phyloP scores from a whole-genome alignment of 2,113 vertebrate species.

The Cheirogaleus medius region DNA sequence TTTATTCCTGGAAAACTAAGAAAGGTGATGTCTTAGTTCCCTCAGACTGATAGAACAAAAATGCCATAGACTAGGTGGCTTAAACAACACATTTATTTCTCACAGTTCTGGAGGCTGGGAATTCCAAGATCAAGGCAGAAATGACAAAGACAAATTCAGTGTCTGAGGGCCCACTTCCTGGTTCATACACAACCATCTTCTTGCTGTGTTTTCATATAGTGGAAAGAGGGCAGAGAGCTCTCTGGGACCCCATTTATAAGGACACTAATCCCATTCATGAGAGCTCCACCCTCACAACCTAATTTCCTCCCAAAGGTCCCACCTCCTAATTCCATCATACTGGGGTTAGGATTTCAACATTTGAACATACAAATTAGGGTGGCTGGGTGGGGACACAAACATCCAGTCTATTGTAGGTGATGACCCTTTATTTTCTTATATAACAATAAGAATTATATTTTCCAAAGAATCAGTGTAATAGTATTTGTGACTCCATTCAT shows the following conservation, averaged over 20 bases:
- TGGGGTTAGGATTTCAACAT: not conserved
- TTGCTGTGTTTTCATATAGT: not conserved
- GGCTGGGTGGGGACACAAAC: not conserved
- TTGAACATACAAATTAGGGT: not conserved
- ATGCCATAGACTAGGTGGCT: not conserved
- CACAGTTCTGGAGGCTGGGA: not conserved
- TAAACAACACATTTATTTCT: not conserved
- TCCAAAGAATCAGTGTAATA: slow-evolving; percentile 11
- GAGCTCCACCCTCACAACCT: not conserved
- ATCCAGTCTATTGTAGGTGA: not conserved
- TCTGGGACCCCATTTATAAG: not conserved
- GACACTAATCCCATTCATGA: not conserved
- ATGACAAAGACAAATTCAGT: not conserved
- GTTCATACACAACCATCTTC: not conserved
- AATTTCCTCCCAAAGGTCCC: not conserved
- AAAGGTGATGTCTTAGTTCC: not conserved
- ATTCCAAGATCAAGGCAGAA: not conserved
- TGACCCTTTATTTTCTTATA: slow-evolving; percentile 23
- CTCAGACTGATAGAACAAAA: not conserved
- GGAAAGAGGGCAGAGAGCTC: not conserved
- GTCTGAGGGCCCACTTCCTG: not conserved
- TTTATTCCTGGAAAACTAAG: slow-evolving; percentile 29
- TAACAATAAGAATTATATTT: slow-evolving; percentile 40
- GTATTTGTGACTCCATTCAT: slow-evolving; percentile 60
- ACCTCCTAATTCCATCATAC: not conserved